phyloP scores from a whole-genome alignment of 1,140 invertebrate genomes.

The Brachionus manjavacas region DNA sequence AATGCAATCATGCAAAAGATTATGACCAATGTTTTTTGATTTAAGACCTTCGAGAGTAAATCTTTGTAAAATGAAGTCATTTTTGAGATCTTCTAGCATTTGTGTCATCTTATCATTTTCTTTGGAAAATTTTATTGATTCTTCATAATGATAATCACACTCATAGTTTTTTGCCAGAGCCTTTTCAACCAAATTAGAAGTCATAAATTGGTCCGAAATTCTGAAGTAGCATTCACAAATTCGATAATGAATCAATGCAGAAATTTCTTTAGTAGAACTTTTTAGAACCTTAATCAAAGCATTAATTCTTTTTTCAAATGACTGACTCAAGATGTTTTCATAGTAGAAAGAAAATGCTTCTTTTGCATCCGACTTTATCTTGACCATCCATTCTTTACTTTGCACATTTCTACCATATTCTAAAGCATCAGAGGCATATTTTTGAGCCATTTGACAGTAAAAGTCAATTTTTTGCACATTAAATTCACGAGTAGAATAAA shows the following conservation, averaged over 20 bases:
- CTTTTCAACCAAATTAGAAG: not conserved
- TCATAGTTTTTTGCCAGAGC: not conserved
- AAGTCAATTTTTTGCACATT: not conserved
- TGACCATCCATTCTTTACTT: not conserved
- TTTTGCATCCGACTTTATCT: not conserved
- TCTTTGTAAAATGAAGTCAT: not conserved
- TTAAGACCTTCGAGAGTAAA: not conserved
- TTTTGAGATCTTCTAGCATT: not conserved
- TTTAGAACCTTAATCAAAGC: not conserved
- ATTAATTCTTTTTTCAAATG: not conserved
- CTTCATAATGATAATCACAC: not conserved
- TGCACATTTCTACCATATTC: not conserved
- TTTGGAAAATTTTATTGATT: not conserved
- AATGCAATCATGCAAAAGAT: not conserved
- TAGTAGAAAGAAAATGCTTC: not conserved
- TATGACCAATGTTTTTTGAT: not conserved
- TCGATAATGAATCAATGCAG: not conserved
- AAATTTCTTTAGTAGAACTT: not conserved
- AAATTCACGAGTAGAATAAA: not conserved
- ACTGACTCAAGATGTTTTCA: not conserved
- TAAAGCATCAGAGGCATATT: not conserved
- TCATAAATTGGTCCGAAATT: not conserved
- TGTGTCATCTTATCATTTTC: not conserved
- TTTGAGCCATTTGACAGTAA: not conserved
- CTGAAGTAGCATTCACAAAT: constrained; percentile 5